Evolutionary conservation across 2,113 vertebrate genomes (phyloP).

Genomic region (Gnathonemus longibarbis): DNA sequence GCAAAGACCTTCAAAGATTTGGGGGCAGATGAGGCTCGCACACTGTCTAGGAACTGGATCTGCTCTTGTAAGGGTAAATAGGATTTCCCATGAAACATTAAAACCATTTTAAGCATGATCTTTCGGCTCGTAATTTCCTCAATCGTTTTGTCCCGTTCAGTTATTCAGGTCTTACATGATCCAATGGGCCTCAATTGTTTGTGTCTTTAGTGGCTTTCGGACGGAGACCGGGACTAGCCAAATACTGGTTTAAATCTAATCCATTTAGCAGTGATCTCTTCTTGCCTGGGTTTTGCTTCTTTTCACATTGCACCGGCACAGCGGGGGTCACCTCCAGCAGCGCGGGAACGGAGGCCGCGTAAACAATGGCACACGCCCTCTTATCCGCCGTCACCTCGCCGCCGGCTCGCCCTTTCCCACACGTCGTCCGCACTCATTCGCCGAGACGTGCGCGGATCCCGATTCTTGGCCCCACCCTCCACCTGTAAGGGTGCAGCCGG

Average conservation of each 20-base stretch:
- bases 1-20: constrained; percentile 16
- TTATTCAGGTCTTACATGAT: background rate
- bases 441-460: background rate
- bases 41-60: background rate
- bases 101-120: constrained; percentile 19
- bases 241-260: constrained; percentile 1
- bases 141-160: background rate
- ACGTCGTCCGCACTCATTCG: background rate
- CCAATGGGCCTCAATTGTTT: background rate
- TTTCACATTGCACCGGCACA: background rate
- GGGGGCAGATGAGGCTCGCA: background rate
- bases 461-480: background rate
- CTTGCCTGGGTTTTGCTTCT: background rate
- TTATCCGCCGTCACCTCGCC: background rate
- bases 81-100: constrained; percentile 17
- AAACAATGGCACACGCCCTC: constrained; percentile 6
- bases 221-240: background rate
- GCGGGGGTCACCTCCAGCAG: background rate
- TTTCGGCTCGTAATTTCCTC: background rate
- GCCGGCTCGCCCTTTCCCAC: background rate
- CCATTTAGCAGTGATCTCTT: background rate
- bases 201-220: background rate
- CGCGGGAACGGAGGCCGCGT: background rate
- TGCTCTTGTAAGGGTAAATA: constrained; percentile 14
- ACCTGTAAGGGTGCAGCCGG: background rate